A percentile compares a stretch with the other conserved stretches of the same genome.
Evolutionary conservation across 2,113 vertebrate species (phyloP).

Genomic region (Piaya cayana): DNA sequence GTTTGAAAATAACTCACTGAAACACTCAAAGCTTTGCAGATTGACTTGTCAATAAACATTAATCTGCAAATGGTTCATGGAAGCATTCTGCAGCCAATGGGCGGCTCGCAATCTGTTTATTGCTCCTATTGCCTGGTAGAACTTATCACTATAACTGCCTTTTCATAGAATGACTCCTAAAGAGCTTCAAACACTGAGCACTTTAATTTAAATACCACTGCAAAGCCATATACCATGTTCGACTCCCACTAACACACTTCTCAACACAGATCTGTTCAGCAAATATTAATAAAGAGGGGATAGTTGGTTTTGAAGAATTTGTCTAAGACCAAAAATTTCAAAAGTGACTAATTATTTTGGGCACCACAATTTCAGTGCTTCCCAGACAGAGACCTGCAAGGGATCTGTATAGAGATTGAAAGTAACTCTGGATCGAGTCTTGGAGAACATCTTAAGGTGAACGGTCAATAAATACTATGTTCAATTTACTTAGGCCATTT

Average conservation of each 20-base stretch:
- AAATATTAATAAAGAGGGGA: background rate
- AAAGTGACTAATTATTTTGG: background rate
- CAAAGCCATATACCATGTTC: background rate
- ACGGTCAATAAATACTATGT: background rate
- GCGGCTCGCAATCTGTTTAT: conserved; percentile 37
- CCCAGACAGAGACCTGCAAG: background rate
- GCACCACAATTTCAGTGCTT: background rate
- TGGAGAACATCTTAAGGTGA: background rate
- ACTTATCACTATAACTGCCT: conserved; percentile 26
- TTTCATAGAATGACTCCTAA: background rate
- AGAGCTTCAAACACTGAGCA: conserved; percentile 1
- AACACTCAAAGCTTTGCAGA: conserved; percentile 51
- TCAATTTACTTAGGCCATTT: background rate
- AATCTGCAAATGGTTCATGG: conserved; percentile 45
- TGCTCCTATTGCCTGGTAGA: conserved; percentile 32
- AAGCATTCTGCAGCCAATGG: conserved; percentile 34
- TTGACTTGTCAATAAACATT: conserved; percentile 63
- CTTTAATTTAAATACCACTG: background rate
- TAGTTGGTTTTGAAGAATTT: conserved; percentile 9
- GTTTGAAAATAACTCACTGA: conserved; percentile 61
- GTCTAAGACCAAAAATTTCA: conserved; percentile 2
- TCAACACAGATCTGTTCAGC: background rate
- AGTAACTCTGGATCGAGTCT: background rate
- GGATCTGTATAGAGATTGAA: background rate
- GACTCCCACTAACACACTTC: background rate